Conservation (phyloP, 1,140 invertebrate species). For the Drosophila sucinea region DNA sequence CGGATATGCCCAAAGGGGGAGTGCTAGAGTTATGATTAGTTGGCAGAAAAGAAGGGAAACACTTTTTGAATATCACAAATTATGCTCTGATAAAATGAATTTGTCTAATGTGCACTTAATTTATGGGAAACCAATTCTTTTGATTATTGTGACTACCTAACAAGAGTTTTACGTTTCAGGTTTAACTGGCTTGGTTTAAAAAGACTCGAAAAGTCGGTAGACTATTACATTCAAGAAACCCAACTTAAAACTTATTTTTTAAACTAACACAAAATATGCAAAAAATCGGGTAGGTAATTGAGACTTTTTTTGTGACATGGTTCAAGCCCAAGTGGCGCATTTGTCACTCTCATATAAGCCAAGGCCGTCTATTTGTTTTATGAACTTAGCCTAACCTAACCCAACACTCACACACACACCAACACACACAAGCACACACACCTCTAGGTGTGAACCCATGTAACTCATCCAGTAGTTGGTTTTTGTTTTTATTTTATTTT, state of each 20-base stretch:
- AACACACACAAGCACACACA: not conserved
- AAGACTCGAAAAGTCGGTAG: no score
- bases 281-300: not conserved
- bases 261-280: no score
- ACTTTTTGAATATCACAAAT: no score
- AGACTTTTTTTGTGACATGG: not conserved
- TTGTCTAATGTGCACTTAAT: no score
- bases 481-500: not conserved
- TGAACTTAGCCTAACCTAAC: constrained; percentile 27
- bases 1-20: constrained; percentile 37
- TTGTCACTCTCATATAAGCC: constrained; percentile 10
- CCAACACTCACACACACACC: constrained; percentile 14
- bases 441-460: not conserved
- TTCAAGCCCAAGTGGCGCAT: not conserved
- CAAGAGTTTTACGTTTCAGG: no score
- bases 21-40: not conserved
- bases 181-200: no score
- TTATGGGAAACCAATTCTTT: no score
- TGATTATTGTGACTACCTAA: no score
- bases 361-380: constrained; percentile 17
- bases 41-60: not conserved
- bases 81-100: no score
- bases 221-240: no score
- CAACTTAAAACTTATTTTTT: no score
- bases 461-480: constrained; percentile 48